These are phyloP conservation scores for Pyrgus malvae DNA, from an alignment of 2,888 invertebrate species.

Conservation along the genomic window DNA sequence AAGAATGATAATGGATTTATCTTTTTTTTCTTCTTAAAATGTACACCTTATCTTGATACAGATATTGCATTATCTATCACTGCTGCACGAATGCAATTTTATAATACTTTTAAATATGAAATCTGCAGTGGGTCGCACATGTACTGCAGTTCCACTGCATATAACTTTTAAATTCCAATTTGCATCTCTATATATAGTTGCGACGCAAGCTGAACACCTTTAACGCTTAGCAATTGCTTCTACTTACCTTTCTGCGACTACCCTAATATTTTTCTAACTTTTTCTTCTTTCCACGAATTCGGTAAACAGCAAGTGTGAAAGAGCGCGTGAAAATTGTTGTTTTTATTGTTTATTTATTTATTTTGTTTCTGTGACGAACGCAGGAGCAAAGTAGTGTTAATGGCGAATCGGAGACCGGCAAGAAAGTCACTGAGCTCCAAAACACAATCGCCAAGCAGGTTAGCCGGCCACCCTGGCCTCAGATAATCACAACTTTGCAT, in stretches of 20 bases:
- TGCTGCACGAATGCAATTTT: too few species aligned
- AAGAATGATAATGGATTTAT: too few species aligned
- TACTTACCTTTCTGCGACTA: not conserved
- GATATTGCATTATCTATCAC: too few species aligned
- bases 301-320: slow-evolving; percentile 25
- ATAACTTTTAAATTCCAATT: not conserved
- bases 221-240: not conserved
- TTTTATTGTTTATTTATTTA: slow-evolving; percentile 31
- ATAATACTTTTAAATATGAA: too few species aligned
- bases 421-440: slow-evolving; percentile 89
- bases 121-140: too few species aligned
- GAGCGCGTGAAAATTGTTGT: slow-evolving; percentile 23
- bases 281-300: too few species aligned
- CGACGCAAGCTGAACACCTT: too few species aligned
- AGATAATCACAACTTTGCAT: slow-evolving; percentile 24
- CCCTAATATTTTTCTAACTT: not conserved
- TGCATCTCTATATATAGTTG: too few species aligned
- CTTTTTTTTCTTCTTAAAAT: too few species aligned
- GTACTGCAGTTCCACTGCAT: too few species aligned
- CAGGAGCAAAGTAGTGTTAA: slow-evolving; percentile 74
- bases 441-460: slow-evolving; percentile 94
- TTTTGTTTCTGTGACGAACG: slow-evolving; percentile 57
- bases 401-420: slow-evolving; percentile 68
- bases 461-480: slow-evolving; percentile 34
- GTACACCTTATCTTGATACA: too few species aligned